These are phyloP conservation scores for Romanomermis culicivorax DNA, from an alignment of 2,888 invertebrate species.

Conservation along the genomic window DNA sequence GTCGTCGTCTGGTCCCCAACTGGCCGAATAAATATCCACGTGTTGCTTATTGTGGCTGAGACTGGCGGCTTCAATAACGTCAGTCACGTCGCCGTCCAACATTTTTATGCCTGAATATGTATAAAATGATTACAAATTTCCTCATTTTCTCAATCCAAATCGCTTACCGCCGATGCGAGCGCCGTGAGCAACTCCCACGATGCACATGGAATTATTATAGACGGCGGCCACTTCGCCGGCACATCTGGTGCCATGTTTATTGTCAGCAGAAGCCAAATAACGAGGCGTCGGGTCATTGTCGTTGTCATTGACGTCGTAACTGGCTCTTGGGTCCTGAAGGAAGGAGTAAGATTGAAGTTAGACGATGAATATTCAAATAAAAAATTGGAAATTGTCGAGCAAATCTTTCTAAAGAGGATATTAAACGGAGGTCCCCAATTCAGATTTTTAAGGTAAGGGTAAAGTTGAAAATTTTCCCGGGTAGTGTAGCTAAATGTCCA, in stretches of 20 bases:
- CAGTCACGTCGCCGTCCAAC: conserved; percentile 94
- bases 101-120: conserved; percentile 58
- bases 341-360: background rate
- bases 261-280: conserved; percentile 88
- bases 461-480: no score
- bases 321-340: conserved; percentile 66
- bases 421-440: no score
- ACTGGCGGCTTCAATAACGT: conserved; percentile 82
- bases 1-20: conserved; percentile 92
- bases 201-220: conserved; percentile 78
- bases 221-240: conserved; percentile 94
- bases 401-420: no score
- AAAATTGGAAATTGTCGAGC: no score
- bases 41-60: conserved; percentile 81
- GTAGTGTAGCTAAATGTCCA: no score
- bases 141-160: background rate
- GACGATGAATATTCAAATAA: background rate
- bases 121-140: background rate
- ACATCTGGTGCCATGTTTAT: conserved; percentile 60
- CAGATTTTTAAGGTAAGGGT: no score
- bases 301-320: conserved; percentile 86
- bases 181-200: conserved; percentile 82
- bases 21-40: conserved; percentile 92
- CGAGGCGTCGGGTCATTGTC: conserved; percentile 90
- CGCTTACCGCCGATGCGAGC: conserved; percentile 73